These are phyloP conservation scores for Clusia tigrina DNA, from an alignment of 2,888 invertebrate genomes.

Conservation along the genomic window DNA sequence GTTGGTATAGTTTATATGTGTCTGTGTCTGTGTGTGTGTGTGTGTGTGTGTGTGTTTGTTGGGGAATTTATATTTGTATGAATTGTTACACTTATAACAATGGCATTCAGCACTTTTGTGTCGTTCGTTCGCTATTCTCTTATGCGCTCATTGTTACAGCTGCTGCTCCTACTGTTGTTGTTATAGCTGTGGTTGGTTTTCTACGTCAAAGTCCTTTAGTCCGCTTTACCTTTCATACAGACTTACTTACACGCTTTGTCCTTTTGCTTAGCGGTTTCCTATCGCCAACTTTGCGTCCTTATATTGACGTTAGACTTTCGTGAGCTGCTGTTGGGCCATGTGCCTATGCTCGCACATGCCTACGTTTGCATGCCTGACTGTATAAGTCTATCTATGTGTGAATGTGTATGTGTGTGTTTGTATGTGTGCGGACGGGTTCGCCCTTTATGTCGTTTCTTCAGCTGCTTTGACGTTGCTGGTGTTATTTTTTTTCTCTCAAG, in stretches of 20 bases:
- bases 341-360: background rate
- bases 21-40: constrained; percentile 14
- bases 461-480: constrained; percentile 9
- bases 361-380: constrained; percentile 10
- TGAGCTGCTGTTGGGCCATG: too few species aligned
- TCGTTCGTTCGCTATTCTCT: too few species aligned
- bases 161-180: too few species aligned
- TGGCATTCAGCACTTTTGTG: background rate
- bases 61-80: background rate
- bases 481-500: constrained; percentile 8
- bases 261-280: background rate
- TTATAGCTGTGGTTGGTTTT: too few species aligned
- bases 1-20: background rate
- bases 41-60: constrained; percentile 43
- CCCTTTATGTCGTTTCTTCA: constrained; percentile 47
- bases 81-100: background rate
- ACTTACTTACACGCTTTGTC: background rate
- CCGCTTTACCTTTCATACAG: background rate
- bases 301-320: too few species aligned
- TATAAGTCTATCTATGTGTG: constrained; percentile 44
- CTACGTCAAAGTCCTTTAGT: background rate
- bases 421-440: constrained; percentile 35
- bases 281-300: background rate
- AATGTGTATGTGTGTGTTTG: constrained; percentile 41
- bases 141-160: too few species aligned